These are phyloP conservation scores for Pseudoips prasinana DNA, from an alignment of 2,888 invertebrate genomes.

Conservation along the genomic window DNA sequence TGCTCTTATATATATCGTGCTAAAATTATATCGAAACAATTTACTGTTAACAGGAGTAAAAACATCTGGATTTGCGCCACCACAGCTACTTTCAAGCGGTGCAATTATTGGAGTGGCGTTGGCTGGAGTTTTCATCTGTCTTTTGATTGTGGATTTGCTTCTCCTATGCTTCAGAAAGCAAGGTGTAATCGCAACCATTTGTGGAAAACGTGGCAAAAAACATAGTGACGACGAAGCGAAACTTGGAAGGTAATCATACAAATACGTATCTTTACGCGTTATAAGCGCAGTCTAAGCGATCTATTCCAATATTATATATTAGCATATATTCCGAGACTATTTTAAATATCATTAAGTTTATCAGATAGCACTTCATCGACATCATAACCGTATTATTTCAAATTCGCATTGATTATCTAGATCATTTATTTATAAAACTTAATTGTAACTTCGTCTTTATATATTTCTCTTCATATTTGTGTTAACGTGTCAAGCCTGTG, in stretches of 20 bases:
- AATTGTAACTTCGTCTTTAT: constrained; percentile 1
- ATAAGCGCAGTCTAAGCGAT: no score
- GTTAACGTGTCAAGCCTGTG: constrained; percentile 30
- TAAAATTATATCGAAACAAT: constrained; percentile 25
- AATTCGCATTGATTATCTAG: constrained; percentile 33
- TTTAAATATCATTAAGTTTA: constrained; percentile 26
- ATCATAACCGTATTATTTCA: constrained; percentile 40
- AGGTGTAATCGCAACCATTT: constrained; percentile 86
- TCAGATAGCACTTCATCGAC: constrained; percentile 59
- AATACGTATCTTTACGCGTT: no score
- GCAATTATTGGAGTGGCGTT: constrained; percentile 93
- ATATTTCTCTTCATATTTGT: constrained; percentile 26
- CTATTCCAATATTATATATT: not conserved
- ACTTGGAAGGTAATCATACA: constrained; percentile 87
- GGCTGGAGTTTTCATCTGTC: constrained; percentile 88
- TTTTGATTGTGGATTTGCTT: constrained; percentile 92
- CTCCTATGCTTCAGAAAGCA: constrained; percentile 87
- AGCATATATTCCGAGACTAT: not conserved
- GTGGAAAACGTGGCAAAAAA: constrained; percentile 85
- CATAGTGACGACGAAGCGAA: constrained; percentile 91
- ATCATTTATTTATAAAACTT: constrained; percentile 33
- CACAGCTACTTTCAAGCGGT: constrained; percentile 84
- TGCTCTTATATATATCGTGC: constrained; percentile 45
- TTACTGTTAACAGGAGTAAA: constrained; percentile 65
- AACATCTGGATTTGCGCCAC: constrained; percentile 71